Evolutionary conservation across 2,888 invertebrate genomes (phyloP), one percentile per base, ranked within the genome.

Genomic region (Adela reaumurella): DNA sequence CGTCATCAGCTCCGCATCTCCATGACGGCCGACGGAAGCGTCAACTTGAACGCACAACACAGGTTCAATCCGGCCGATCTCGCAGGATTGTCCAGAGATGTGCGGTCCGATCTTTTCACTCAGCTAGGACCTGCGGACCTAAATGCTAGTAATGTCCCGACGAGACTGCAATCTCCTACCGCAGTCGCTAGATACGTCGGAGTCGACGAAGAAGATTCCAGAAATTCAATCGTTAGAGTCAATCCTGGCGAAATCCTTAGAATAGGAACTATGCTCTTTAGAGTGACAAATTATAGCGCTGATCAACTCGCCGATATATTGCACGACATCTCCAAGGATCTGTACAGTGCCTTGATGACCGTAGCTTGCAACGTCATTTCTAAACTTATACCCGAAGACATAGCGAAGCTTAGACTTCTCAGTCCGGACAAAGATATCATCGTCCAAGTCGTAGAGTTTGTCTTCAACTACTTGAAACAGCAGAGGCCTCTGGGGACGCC

Each of bases 1-100:
- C 63, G 73, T 47, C 70, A 81, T 54, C 77, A 74, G 44, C 60
- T 80, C 1, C 63, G 74, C 47, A 79, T 80, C 54, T 79, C 80
- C 0, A 71, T 80, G 70, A 70, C 76, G 0, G 53, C 73, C 0
- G 79, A 77, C 19, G 80, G 80, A 0, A 58, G 67, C 48, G 77
- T 77, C 2, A 73, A 76, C 50, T 55, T 80, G 44, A 80, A 80
- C 54, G 59, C 72, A 0, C 71, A 74, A 41, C 70, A 79, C 45
- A 70, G 66, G 49, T 74, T 70, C 46, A 66, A 68, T 49, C 79
- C 80, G 0, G 59, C 71, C 2, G 68, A 73, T 2, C 56, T 79
- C 19, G 67, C 62, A 18, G 62, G 55, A 1, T 56, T 79, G 43
- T 70, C 68, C 0, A 60, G 60, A 3, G 66, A 69, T 1, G 69